A percentile compares a stretch with the other conserved stretches of the same genome.
Conservation (phyloP, 2,888 invertebrate genomes). For the Schrankia costaestrigalis region DNA sequence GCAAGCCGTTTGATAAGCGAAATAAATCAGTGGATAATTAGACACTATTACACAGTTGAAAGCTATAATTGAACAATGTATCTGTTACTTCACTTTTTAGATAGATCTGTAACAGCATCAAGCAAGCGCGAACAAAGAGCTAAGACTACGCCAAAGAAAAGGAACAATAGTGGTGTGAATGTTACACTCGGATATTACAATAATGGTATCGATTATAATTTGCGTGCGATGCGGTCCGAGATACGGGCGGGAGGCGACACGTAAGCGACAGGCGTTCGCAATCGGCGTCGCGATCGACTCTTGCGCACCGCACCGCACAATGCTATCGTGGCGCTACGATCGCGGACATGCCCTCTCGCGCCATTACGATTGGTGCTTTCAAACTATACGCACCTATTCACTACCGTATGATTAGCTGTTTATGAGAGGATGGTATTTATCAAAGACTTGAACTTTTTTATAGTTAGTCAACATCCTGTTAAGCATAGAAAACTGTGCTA, state of each 20-base stretch:
- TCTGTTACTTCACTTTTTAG: conserved; percentile 34
- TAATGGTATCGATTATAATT: conserved; percentile 81
- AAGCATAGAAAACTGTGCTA: too few relatives aligned
- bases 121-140: conserved; percentile 44
- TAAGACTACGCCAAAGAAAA: conserved; percentile 52
- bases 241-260: conserved; percentile 72
- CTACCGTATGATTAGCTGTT: conserved; percentile 63
- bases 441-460: conserved; percentile 9
- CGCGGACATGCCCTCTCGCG: conserved; percentile 71
- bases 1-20: conserved; percentile 24
- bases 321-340: conserved; percentile 75
- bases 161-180: conserved; percentile 72
- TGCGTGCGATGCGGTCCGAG: conserved; percentile 75
- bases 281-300: conserved; percentile 74
- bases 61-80: conserved; percentile 41
- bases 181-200: conserved; percentile 76
- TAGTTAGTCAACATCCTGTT: background rate
- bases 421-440: conserved; percentile 36
- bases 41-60: conserved; percentile 41
- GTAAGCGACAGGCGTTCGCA: conserved; percentile 74
- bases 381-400: conserved; percentile 59
- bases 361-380: conserved; percentile 72
- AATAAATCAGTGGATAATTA: conserved; percentile 31
- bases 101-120: conserved; percentile 39
- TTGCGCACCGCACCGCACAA: conserved; percentile 66